Percentiles rank a stretch among this genome's conserved stretches.
Conservation (phyloP, 2,113 vertebrate genomes). For the Rhinichthys klamathensis region DNA sequence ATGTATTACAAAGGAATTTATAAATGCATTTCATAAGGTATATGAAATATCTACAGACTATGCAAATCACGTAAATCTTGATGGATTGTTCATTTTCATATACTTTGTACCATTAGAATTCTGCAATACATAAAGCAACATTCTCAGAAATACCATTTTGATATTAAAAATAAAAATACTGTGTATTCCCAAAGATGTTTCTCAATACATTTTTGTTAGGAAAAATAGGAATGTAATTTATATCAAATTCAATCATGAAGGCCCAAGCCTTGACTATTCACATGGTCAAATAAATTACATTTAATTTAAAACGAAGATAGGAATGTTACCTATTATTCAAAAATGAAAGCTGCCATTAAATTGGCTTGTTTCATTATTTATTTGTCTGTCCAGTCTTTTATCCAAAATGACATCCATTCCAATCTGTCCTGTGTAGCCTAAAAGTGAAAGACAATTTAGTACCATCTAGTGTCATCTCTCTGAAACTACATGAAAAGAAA, state of each 20-base stretch:
- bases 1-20: neutral
- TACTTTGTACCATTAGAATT: no score
- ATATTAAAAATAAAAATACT: no score
- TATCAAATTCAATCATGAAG: neutral
- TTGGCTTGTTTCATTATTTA: neutral
- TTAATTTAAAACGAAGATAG: neutral
- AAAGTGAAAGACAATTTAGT: slow-evolving; percentile 41
- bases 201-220: neutral
- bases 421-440: neutral
- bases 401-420: neutral
- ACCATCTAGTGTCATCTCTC: slow-evolving; percentile 55
- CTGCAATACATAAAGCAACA: no score
- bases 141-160: no score
- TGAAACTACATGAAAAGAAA: slow-evolving; percentile 37
- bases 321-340: neutral
- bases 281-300: neutral
- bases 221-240: neutral
- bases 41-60: no score
- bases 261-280: neutral
- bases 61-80: neutral
- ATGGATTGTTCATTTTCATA: no score
- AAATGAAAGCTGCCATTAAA: neutral
- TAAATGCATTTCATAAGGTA: no score
- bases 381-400: neutral
- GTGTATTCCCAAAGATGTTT: neutral